Evolutionary conservation across 2,113 vertebrate genomes (phyloP).

Genomic region (Pitta sordida): DNA sequence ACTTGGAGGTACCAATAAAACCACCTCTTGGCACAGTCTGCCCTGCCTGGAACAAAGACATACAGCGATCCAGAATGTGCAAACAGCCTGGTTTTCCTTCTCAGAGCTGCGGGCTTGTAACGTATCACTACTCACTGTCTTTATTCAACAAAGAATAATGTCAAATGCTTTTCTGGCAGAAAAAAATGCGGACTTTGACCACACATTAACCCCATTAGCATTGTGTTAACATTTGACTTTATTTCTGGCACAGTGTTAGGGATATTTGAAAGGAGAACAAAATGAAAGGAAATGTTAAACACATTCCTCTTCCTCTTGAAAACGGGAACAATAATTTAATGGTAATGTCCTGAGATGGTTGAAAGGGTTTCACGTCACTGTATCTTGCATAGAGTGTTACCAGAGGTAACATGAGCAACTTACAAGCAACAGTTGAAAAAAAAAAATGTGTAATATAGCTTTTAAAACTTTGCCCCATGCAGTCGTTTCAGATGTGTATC

Average conservation of each 20-base stretch:
- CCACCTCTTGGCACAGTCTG: neutral
- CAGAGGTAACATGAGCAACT: neutral
- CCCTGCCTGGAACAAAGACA: neutral
- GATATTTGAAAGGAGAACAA: slow-evolving; percentile 48
- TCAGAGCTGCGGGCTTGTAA: neutral
- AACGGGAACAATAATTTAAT: neutral
- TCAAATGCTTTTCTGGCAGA: slow-evolving; percentile 32
- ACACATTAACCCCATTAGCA: slow-evolving; percentile 60
- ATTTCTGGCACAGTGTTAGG: slow-evolving; percentile 12
- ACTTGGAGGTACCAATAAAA: neutral
- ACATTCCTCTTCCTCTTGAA: neutral
- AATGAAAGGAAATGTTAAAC: slow-evolving; percentile 42
- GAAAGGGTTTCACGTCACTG: neutral
- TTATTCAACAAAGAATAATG: slow-evolving; percentile 13
- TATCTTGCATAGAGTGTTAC: neutral
- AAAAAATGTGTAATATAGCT: neutral
- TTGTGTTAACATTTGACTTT: slow-evolving; percentile 55
- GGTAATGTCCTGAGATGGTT: neutral
- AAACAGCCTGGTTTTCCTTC: neutral
- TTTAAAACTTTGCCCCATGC: slow-evolving; percentile 39
- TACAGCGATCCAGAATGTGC: neutral
- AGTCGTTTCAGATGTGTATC: neutral
- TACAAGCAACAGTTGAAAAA: slow-evolving; percentile 8
- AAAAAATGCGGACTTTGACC: slow-evolving; percentile 48
- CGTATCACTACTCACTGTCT: neutral